Conservation (phyloP, 2,113 vertebrate genomes). For the Amazona guildingii region DNA sequence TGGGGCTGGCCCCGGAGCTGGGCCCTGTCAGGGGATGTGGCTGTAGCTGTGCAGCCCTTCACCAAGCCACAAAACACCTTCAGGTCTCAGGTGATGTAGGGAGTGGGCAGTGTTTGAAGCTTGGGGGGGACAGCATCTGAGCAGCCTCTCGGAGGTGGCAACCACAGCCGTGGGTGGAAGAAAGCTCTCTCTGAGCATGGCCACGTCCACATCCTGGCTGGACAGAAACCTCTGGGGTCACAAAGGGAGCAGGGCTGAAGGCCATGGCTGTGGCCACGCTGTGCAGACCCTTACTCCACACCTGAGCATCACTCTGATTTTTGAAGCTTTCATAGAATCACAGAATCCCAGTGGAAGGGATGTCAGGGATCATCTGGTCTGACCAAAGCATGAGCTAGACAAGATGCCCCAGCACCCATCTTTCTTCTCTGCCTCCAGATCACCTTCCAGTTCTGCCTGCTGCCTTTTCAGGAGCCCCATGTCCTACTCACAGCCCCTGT, state of each 20-base stretch:
- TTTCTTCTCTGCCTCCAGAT: background rate
- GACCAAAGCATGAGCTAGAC: background rate
- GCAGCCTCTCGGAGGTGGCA: background rate
- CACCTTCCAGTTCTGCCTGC: background rate
- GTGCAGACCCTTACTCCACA: accelerated
- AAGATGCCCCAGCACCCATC: background rate
- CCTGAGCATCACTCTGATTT: background rate
- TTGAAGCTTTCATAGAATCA: background rate
- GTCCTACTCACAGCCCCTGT: background rate
- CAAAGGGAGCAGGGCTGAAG: background rate
- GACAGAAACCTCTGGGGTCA: background rate
- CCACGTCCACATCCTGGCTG: background rate
- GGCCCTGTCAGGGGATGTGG: accelerated
- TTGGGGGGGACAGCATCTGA: background rate
- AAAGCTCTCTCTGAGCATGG: background rate
- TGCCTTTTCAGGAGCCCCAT: background rate
- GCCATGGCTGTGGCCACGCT: accelerated
- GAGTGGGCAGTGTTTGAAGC: no score
- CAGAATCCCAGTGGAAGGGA: background rate
- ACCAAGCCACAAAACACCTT: background rate
- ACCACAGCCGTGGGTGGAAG: accelerated
- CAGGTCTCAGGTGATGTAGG: accelerated
- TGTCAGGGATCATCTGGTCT: background rate
- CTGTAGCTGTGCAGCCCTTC: accelerated
- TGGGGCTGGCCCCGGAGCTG: no score